phyloP scores from a whole-genome alignment of 2,797 vertebrate genomes.

The Falco novaeseelandiae region DNA sequence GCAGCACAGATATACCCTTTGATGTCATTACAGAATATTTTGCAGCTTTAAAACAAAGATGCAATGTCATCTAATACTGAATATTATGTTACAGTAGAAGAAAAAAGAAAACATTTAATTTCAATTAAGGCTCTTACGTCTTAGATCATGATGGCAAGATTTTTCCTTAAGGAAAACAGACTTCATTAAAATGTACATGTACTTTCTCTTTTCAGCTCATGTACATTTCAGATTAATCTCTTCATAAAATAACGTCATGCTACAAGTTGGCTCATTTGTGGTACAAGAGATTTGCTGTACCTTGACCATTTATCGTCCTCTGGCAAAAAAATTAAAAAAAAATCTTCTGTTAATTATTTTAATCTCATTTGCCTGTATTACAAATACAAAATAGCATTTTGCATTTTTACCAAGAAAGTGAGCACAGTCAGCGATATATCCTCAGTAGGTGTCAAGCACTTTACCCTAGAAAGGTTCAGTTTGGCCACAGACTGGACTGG shows the following conservation, averaged over 20 bases:
- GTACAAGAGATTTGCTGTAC: background rate
- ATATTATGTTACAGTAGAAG: background rate
- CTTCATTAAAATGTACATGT: background rate
- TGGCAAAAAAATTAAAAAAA: background rate
- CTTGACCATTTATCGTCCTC: background rate
- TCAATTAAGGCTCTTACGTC: background rate
- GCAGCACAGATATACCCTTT: background rate
- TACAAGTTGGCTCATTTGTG: background rate
- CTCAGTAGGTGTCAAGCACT: background rate
- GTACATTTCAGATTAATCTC: background rate
- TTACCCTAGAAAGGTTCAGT: background rate
- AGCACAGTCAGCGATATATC: background rate
- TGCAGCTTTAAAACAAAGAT: background rate
- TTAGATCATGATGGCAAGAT: background rate
- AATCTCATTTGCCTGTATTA: background rate
- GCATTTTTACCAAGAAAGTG: background rate
- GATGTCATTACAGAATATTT: background rate
- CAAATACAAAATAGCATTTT: background rate
- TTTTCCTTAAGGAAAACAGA: slow-evolving; percentile 10
- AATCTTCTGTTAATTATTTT: background rate
- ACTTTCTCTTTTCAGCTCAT: background rate
- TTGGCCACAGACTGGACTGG: background rate
- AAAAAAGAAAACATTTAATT: background rate
- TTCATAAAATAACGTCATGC: background rate
- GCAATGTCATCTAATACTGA: background rate